Evolutionary conservation across 2,113 vertebrate genomes (phyloP), one percentile per base, ranked within the genome.

Genomic region (Neoarius graeffei): DNA sequence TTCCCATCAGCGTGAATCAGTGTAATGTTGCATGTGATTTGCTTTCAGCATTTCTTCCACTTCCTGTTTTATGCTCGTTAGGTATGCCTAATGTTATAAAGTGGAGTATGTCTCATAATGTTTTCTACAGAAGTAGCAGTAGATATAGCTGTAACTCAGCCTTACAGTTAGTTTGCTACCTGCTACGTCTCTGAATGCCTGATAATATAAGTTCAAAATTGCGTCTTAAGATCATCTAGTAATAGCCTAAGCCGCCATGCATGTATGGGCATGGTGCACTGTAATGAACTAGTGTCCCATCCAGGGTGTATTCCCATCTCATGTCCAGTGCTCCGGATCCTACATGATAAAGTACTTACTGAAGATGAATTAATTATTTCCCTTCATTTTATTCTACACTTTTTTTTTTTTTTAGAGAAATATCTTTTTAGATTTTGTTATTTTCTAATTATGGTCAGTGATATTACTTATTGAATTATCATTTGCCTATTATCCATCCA

Each of bases 61-160:
- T 81, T 81, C 80, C 80, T 60, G 19, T 81, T 81, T 81, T 30
- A 81, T 42, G 56, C 56, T 60, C 23, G 27, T 81, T 59, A 60
- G 19, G 54, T 4, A 4, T 59, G 25, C 7, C 56, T 81, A 30
- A 81, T 81, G n/a, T 56, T 35, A 19, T 81, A 81, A 57, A 59
- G 17, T 81, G 1, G 0, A 59, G 17, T n/a, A 30, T 20, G 27
- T 59, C 3, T 11, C 5, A 23, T 27, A 79, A 79, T 20, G 7
- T 35, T 59, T 35, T 35, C 25, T 4, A 77, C 20, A 77, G 74
- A 77, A 52, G 35, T 56, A 80, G 57, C 77, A 80, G 52, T 17
- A 80, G n/a, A 15, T 57, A 19, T 27, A 56, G n/a, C 56, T 30
- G 54, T 30, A 57, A 57, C 11, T 79, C n/a, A 30, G 25, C 0